phyloP scores from a whole-genome alignment of 2,888 invertebrate species.

The Villa cingulata region DNA sequence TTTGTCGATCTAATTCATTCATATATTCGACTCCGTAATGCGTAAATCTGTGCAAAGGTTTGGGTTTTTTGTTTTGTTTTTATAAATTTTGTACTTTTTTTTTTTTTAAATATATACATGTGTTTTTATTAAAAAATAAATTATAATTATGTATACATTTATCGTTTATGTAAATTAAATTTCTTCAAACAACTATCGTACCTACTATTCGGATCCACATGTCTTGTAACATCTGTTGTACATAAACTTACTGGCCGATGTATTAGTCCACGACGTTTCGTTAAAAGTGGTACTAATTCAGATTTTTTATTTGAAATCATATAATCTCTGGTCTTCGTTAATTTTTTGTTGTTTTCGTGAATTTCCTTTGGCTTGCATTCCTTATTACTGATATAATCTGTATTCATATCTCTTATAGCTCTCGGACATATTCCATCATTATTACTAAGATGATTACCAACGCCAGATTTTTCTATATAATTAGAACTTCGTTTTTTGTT shows the following conservation, averaged over 20 bases:
- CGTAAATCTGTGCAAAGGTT: constrained; percentile 22
- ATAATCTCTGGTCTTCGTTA: constrained; percentile 12
- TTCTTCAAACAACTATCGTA: constrained; percentile 36
- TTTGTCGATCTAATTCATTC: constrained; percentile 41
- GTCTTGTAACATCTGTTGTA: constrained; percentile 42
- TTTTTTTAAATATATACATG: no score
- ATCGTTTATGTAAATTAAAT: constrained; percentile 34
- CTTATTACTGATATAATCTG: not conserved
- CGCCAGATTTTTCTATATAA: not conserved
- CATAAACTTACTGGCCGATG: constrained; percentile 41
- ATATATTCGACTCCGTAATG: constrained; percentile 37
- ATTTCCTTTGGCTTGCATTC: not conserved
- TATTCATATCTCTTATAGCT: not conserved
- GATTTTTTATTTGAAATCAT: constrained; percentile 48
- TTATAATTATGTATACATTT: constrained; percentile 9
- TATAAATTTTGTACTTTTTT: no score
- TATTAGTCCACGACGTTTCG: constrained; percentile 47
- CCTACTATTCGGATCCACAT: constrained; percentile 33
- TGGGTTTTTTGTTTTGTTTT: not conserved
- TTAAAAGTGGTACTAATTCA: constrained; percentile 62
- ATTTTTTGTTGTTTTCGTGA: not conserved
- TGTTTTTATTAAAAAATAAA: no score
- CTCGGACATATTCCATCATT: not conserved
- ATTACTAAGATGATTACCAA: not conserved
- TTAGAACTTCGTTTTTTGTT: constrained; percentile 2